Conservation (phyloP, 2,797 vertebrate genomes). For the Botia kubotai region DNA sequence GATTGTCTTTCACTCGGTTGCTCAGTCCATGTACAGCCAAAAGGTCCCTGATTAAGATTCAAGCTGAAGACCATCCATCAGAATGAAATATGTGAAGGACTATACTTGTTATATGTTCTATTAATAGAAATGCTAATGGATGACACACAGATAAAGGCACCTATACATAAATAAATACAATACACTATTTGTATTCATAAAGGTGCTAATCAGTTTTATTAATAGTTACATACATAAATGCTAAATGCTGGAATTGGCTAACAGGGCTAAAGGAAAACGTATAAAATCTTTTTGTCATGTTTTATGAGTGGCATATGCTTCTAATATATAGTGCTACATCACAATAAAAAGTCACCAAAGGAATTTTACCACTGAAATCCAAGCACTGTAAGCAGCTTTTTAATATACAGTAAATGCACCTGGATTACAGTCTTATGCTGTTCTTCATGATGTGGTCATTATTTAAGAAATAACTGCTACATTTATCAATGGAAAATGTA, state of each 20-base stretch:
- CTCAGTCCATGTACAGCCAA: conserved; percentile 32
- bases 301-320: not conserved
- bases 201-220: conserved; percentile 63
- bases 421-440: not conserved
- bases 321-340: not conserved
- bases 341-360: not conserved
- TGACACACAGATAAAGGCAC: conserved; percentile 49
- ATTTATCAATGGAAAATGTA: not conserved
- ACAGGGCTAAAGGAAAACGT: not conserved
- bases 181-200: conserved; percentile 56
- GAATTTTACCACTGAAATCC: not conserved
- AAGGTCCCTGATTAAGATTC: conserved; percentile 5
- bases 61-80: conserved; percentile 15
- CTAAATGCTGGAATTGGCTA: not conserved
- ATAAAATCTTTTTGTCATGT: no score
- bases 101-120: conserved; percentile 65
- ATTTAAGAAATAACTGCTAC: not conserved
- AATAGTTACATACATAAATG: not conserved
- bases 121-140: conserved; percentile 66
- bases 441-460: not conserved
- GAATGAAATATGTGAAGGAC: conserved; percentile 63
- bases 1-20: conserved; percentile 9
- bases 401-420: not conserved
- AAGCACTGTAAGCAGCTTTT: not conserved
- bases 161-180: conserved; percentile 49